Evolutionary conservation across 1,140 invertebrate genomes (phyloP), one percentile per base, ranked within the genome.

Genomic region (Orussus abietinus): DNA sequence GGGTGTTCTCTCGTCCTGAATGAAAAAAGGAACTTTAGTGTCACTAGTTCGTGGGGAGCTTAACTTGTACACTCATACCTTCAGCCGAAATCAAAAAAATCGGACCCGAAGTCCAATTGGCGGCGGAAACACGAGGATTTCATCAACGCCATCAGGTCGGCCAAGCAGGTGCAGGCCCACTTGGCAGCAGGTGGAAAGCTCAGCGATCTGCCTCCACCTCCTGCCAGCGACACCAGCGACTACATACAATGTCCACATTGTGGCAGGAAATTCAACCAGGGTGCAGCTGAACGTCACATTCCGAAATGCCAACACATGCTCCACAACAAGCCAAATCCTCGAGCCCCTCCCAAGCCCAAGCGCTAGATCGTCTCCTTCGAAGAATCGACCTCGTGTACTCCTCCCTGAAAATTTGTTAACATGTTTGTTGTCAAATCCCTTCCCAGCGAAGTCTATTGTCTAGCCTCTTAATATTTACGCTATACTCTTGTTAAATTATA

Each of bases 231-330:
- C 58, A 92, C 84, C 57, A 86, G 88, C 6, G 92, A 97, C 74
- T 94, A 96, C 65, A 80, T 95, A 3, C 81, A 85, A 53, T 98
- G 94, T 64, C 92, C 92, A 1, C 86, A 95, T 69, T 98, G 95
- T 66, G 75, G 76, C 7, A 77, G 95, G 10, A 86, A 84, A 55
- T 98, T 97, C 76, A 92, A 86, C 69, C 76, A 86, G 59, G 73
- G 73, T 0, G 92, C 90, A 0, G 95, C 93, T 1, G 88, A 92
- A 46, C 70, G 94, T 28, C 95, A 98, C 70, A 95, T 98, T 57
- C 93, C 94, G 9, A 90, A 90, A 69, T 98, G 95, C 74, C 82
- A 83, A 55, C 81, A 77, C 50, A 91, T 86, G 75, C 70, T 81
- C 49, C 86, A 88, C 63, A 93, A 91, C 66, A 92, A 91, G 62